A percentile compares a stretch with the other conserved stretches of the same genome.
Evolutionary conservation across 2,797 vertebrate genomes (phyloP).

Genomic region (Cirrhinus mrigala): DNA sequence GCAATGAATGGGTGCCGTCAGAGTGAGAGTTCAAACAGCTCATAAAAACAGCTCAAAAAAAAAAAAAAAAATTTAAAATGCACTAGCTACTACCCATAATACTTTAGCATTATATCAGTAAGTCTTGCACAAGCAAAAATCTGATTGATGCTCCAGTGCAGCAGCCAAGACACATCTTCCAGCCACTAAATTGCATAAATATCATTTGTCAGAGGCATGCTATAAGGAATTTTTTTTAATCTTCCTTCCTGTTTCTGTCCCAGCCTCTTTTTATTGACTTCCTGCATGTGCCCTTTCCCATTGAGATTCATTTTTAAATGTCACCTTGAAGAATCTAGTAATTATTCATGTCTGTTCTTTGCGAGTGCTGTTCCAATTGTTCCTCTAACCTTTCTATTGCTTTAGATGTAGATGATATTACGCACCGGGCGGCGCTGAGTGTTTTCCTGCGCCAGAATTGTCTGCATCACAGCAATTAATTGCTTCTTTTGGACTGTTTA

Average conservation of each 20-base stretch:
- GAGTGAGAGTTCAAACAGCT: neutral
- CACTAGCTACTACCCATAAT: neutral
- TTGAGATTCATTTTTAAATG: constrained; percentile 65
- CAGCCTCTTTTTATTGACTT: constrained; percentile 57
- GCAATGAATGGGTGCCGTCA: neutral
- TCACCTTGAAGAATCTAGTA: constrained; percentile 65
- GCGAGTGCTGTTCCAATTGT: constrained; percentile 55
- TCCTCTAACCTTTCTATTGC: constrained; percentile 56
- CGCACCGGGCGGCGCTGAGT: constrained; percentile 17
- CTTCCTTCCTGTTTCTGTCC: constrained; percentile 4
- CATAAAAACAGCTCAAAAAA: neutral
- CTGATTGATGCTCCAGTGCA: neutral
- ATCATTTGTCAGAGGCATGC: neutral
- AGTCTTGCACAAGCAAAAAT: neutral
- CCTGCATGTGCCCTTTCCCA: constrained; percentile 50
- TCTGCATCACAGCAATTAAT: constrained; percentile 54
- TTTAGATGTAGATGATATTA: constrained; percentile 52
- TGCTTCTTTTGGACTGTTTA: constrained; percentile 54
- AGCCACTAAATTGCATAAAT: neutral
- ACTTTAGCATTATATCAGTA: neutral
- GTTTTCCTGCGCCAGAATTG: constrained; percentile 37
- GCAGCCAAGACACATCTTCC: neutral
- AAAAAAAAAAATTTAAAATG: neutral
- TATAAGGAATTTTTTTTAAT: neutral
- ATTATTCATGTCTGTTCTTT: constrained; percentile 65